A percentile compares a stretch with the other conserved stretches of the same genome.
Conservation (phyloP, 2,888 invertebrate species). For the Acanthococcus lagerstroemiae region DNA sequence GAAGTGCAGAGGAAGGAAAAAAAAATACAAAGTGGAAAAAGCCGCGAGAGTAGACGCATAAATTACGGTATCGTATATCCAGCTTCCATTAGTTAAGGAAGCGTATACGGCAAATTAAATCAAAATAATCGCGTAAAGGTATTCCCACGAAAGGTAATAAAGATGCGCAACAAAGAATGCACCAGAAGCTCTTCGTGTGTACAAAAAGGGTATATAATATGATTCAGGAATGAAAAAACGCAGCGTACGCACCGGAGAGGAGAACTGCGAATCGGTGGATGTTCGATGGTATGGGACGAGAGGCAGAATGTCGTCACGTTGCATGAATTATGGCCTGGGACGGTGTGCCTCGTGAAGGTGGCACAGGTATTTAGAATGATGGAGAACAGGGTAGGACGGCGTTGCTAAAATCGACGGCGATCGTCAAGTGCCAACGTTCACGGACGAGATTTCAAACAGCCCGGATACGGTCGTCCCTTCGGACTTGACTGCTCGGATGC, state of each 20-base stretch:
- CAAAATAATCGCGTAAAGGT: constrained; percentile 11
- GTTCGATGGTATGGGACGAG: too few species aligned
- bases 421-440: too few species aligned
- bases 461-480: too few species aligned
- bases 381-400: not conserved
- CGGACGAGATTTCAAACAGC: too few species aligned
- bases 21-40: not conserved
- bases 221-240: not conserved
- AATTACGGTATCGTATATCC: constrained; percentile 8
- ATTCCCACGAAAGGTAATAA: constrained; percentile 26
- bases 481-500: too few species aligned
- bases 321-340: constrained; percentile 18
- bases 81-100: constrained; percentile 9
- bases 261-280: constrained; percentile 5
- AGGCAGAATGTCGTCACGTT: constrained; percentile 29
- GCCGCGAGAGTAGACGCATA: constrained; percentile 11
- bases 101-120: constrained; percentile 21
- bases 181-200: constrained; percentile 8
- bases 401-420: not conserved
- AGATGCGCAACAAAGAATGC: constrained; percentile 21
- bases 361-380: constrained; percentile 1
- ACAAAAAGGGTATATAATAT: not conserved
- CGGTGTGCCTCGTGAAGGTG: not conserved
- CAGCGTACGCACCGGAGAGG: not conserved
- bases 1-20: too few species aligned